phyloP scores from a whole-genome alignment of 2,113 vertebrate species.

The Amphiprion ocellaris region DNA sequence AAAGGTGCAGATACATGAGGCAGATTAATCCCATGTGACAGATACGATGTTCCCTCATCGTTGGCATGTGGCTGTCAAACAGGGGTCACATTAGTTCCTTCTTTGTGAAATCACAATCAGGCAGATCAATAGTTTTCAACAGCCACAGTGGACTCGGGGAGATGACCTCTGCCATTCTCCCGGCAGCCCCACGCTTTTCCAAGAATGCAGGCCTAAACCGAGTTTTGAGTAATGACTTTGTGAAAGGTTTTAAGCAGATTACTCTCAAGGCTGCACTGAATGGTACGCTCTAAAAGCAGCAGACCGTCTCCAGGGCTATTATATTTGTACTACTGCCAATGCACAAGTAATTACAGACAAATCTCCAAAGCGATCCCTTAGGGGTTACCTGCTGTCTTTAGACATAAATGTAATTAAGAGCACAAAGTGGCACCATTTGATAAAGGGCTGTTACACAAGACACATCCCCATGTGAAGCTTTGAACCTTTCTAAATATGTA shows the following conservation, averaged over 20 bases:
- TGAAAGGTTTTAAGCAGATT: constrained; percentile 43
- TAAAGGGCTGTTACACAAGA: background rate
- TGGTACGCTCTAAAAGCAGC: background rate
- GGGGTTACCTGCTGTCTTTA: constrained; percentile 6
- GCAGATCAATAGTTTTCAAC: constrained; percentile 20
- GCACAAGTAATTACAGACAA: constrained; percentile 29
- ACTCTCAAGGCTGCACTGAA: constrained; percentile 17
- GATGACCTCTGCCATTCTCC: constrained; percentile 25
- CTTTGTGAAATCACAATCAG: constrained; percentile 30
- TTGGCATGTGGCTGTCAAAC: constrained; percentile 12
- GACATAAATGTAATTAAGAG: constrained; percentile 20
- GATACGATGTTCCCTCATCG: background rate
- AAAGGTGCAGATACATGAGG: background rate
- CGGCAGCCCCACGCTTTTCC: background rate
- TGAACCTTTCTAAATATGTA: background rate
- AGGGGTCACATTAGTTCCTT: constrained; percentile 34
- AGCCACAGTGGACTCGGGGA: background rate
- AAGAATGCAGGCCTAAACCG: constrained; percentile 11
- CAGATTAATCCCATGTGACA: background rate
- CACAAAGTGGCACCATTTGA: background rate
- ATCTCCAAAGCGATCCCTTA: constrained; percentile 16
- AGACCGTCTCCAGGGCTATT: constrained; percentile 12
- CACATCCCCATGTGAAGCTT: background rate
- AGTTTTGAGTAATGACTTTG: constrained; percentile 35
- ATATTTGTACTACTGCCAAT: constrained; percentile 30